Evolutionary conservation across 2,113 vertebrate species (phyloP).

Genomic region (Tor tambroides): DNA sequence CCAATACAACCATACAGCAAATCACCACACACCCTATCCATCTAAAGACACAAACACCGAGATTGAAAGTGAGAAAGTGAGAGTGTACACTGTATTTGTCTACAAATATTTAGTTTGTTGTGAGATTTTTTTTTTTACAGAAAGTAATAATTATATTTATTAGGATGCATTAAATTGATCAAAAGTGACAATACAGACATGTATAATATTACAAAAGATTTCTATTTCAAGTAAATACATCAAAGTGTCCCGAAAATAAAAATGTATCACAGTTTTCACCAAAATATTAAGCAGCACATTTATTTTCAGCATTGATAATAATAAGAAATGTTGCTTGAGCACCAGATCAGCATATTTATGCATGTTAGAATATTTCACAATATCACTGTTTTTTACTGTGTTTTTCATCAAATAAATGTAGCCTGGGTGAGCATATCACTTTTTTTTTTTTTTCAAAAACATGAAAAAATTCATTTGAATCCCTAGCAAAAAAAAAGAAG

Average conservation of each 20-base stretch:
- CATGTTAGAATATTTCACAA: neutral
- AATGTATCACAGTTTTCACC: no score
- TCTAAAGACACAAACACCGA: constrained; percentile 69
- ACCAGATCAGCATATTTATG: no score
- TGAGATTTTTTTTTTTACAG: neutral
- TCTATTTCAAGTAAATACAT: no score
- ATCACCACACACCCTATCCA: constrained; percentile 85
- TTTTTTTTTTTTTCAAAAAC: neutral
- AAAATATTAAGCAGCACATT: no score
- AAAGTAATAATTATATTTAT: neutral
- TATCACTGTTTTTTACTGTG: neutral
- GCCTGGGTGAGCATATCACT: neutral
- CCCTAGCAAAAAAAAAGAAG: no score
- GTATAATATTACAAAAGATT: neutral
- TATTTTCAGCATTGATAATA: no score
- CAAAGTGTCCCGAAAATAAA: no score
- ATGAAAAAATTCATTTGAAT: neutral
- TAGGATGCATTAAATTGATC: neutral
- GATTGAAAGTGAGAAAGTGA: neutral
- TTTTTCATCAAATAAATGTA: neutral
- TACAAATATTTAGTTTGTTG: neutral
- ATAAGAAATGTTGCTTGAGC: no score
- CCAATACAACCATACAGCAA: constrained; percentile 85
- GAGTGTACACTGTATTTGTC: neutral
- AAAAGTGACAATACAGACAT: neutral